Conservation (phyloP, 2,888 invertebrate species). For the Melieria omissa region DNA sequence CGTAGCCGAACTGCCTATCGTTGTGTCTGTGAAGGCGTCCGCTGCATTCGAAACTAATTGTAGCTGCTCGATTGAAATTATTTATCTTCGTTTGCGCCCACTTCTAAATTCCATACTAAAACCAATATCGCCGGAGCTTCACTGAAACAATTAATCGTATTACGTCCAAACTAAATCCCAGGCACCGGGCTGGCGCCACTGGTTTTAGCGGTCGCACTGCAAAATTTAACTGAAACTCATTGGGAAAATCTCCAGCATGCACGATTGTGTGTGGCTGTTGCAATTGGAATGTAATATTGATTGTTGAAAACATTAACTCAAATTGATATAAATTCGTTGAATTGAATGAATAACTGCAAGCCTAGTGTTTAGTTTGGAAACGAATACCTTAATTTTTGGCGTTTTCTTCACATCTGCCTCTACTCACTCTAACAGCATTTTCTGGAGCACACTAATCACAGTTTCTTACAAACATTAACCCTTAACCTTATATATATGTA, state of each 20-base stretch:
- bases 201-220: too few species aligned
- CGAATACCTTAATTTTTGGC: constrained; percentile 63
- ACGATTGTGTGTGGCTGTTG: too few species aligned
- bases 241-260: background rate
- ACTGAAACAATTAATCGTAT: constrained; percentile 44
- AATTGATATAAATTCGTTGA: too few species aligned
- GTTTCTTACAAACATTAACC: background rate
- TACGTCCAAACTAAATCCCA: constrained; percentile 58
- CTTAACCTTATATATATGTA: too few species aligned
- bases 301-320: background rate
- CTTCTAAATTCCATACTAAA: background rate
- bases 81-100: background rate
- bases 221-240: background rate
- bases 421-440: constrained; percentile 5
- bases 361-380: constrained; percentile 59
- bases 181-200: background rate
- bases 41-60: constrained; percentile 19
- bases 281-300: too few species aligned
- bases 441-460: background rate
- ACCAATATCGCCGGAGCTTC: background rate
- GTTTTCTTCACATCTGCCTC: constrained; percentile 52
- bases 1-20: too few species aligned
- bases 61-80: background rate
- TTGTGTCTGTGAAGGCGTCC: background rate
- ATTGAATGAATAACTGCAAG: background rate